Base-by-base conservation (phyloP, 2,113 vertebrate genomes). In the Lota lota region DNA sequence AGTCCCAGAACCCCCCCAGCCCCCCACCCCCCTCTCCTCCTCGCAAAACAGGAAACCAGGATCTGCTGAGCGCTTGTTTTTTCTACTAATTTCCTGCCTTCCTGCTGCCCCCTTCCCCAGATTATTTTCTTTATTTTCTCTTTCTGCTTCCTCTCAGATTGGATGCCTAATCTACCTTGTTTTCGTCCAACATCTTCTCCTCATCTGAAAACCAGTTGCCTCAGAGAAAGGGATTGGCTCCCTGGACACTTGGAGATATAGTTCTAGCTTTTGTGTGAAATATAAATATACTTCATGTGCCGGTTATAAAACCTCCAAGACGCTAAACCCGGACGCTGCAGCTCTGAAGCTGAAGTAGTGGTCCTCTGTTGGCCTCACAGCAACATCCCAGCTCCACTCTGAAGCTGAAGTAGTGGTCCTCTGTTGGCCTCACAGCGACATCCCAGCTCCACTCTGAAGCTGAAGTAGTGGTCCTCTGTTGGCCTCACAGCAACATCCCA, bases 41-140 rank as follows among this genome's bases (percentile, higher is more conserved):
- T 17, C 61, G 19, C 86, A 87, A 89, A 93, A 92, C 92, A 93
- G 90, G 91, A 93, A 92, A 90, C 87, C 84, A 81, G 88, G 81
- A 90, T 88, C 85, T 87, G 90, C 83, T 51, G 79, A 83, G 84
- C 79, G 87, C 87, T 91, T 92, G 90, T 93, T 92, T 92, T 56
- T 91, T 88, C 78, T 86, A 81, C 85, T 90, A 85, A 92, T 92
- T 93, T 93, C 91, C 92, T 93, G 90, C 92, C 91, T 91, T 89
- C 83, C 83, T 89, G 77, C n/a, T 56, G 53, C 53, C 84, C 77
- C 83, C 81, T 81, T 88, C 85, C 89, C 83, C 74, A 87, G 89
- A 91, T 91, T 89, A 89, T 92, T 90, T 90, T 86, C 85, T 89
- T 88, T 81, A 76, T 63, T 88, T 79, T 75, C 61, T 84, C 85